These are phyloP conservation scores for Orthonychiurus folsomi DNA, from an alignment of 2,888 invertebrate species.

Conservation along the genomic window DNA sequence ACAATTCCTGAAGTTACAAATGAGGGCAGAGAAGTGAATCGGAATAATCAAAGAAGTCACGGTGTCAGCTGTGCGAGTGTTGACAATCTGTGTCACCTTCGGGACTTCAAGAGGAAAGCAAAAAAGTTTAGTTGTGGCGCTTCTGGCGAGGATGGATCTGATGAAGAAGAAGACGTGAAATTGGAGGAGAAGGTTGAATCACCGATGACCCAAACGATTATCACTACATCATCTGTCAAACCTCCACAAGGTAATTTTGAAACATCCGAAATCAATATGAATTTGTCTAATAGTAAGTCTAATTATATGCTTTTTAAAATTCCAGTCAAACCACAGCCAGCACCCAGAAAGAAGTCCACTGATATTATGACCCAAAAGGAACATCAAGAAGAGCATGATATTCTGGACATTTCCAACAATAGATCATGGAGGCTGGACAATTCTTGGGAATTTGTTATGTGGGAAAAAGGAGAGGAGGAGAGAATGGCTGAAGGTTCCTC, in stretches of 20 bases:
- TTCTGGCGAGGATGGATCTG: slow-evolving; percentile 3
- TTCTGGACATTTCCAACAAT: slow-evolving; percentile 30
- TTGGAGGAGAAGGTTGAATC: slow-evolving; percentile 2
- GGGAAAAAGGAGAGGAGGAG: slow-evolving; percentile 29
- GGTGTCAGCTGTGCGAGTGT: slow-evolving; percentile 29
- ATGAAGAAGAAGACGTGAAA: slow-evolving; percentile 18
- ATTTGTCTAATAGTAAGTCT: too few relatives aligned
- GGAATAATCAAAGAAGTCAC: slow-evolving; percentile 10
- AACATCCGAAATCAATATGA: too few relatives aligned
- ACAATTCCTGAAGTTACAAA: not conserved
- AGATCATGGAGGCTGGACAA: slow-evolving; percentile 37
- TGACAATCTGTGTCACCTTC: slow-evolving; percentile 33
- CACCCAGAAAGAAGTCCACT: slow-evolving; percentile 10
- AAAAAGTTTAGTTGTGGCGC: slow-evolving; percentile 19
- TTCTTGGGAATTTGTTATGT: slow-evolving; percentile 39
- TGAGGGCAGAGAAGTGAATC: not conserved
- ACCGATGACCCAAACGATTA: slow-evolving; percentile 4
- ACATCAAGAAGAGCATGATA: slow-evolving; percentile 16
- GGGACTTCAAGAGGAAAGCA: slow-evolving; percentile 17
- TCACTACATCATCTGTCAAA: not conserved
- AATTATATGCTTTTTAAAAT: too few relatives aligned
- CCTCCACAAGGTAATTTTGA: too few relatives aligned
- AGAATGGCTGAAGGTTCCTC: slow-evolving; percentile 19
- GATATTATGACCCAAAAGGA: slow-evolving; percentile 6
- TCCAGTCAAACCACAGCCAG: slow-evolving; percentile 12